Evolutionary conservation across 2,888 invertebrate species (phyloP).

Genomic region (Apotomis turbidana): DNA sequence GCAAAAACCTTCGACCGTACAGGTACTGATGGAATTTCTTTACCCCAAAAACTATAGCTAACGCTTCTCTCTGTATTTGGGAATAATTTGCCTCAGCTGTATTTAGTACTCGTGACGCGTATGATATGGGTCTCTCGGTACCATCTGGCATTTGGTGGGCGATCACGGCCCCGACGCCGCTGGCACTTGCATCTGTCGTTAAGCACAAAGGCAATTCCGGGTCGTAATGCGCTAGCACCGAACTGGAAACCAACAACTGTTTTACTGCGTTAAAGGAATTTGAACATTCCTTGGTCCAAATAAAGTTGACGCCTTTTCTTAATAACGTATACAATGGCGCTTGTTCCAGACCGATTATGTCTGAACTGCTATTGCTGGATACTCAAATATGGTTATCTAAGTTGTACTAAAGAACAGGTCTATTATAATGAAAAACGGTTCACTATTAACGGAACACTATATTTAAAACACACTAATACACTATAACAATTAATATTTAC

Average conservation of each 20-base stretch:
- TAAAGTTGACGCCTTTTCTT: neutral
- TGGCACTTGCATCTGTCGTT: constrained; percentile 17
- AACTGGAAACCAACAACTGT: constrained; percentile 1
- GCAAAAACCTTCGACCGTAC: constrained; percentile 23
- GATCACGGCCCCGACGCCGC: constrained; percentile 20
- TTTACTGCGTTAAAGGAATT: constrained; percentile 5
- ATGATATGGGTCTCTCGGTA: constrained; percentile 17
- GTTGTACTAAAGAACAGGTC: too few relatives aligned
- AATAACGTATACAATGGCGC: neutral
- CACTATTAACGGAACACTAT: too few relatives aligned
- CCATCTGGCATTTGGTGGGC: constrained; percentile 21
- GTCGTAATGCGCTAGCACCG: constrained; percentile 29
- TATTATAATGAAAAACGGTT: too few relatives aligned
- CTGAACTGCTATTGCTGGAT: too few relatives aligned
- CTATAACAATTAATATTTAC: too few relatives aligned
- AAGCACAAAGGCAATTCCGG: neutral
- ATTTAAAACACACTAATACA: too few relatives aligned
- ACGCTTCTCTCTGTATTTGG: constrained; percentile 30
- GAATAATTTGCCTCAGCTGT: constrained; percentile 8
- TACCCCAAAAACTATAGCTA: neutral
- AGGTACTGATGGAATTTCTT: constrained; percentile 31
- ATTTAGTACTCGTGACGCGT: constrained; percentile 32
- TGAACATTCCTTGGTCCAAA: neutral
- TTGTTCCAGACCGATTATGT: too few relatives aligned
- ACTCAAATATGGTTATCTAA: too few relatives aligned